Conservation (phyloP, 2,113 vertebrate species). For the Mionectes macconnelli region DNA sequence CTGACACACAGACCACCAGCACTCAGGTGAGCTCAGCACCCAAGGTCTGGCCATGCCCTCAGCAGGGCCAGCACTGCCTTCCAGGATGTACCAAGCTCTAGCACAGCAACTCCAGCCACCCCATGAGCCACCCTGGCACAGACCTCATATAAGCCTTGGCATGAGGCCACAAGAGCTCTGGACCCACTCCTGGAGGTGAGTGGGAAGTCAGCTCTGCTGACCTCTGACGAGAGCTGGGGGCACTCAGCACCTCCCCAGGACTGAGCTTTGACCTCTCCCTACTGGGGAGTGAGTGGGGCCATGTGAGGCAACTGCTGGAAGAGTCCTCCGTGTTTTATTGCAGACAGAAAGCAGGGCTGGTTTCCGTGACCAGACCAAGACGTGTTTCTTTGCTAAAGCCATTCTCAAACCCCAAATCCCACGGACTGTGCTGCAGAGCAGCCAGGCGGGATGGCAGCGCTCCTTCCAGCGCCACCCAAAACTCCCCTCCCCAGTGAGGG, state of each 20-base stretch:
- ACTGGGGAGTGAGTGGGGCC: not conserved
- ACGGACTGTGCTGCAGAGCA: accelerated
- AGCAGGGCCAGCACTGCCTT: accelerated
- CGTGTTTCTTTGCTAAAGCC: not conserved
- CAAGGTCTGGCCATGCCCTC: accelerated
- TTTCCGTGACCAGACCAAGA: not conserved
- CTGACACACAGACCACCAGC: not conserved
- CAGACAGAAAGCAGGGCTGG: not conserved
- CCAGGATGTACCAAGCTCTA: not conserved
- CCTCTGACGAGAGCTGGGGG: not conserved
- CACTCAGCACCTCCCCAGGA: not conserved
- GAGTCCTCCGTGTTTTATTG: not conserved
- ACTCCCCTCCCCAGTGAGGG: not conserved
- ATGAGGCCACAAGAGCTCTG: not conserved
- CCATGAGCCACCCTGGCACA: not conserved
- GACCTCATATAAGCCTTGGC: not conserved
- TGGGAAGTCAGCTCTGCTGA: not conserved
- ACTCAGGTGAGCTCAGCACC: not conserved
- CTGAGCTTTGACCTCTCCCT: not conserved
- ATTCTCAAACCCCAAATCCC: not conserved
- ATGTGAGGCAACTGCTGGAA: not conserved
- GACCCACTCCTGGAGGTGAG: not conserved
- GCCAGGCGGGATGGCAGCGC: accelerated
- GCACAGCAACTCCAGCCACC: not conserved
- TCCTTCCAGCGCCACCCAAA: accelerated